Evolutionary conservation across 2,797 vertebrate genomes (phyloP).

Genomic region (Sebastes jordani): DNA sequence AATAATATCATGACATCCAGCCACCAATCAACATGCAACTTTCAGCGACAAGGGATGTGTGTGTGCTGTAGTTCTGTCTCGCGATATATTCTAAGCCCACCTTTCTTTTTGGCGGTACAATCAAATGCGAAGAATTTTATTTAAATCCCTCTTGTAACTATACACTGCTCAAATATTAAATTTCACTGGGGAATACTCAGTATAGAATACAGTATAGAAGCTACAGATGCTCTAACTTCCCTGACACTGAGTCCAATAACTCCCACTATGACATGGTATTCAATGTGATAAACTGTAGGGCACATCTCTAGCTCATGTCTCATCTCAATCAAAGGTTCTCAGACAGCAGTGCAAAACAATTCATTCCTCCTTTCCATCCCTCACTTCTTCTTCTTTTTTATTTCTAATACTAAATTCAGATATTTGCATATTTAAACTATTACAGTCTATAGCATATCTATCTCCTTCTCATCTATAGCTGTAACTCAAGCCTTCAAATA

Average conservation of each 20-base stretch:
- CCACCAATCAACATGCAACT: no score
- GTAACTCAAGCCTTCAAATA: neutral
- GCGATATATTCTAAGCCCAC: no score
- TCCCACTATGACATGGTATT: constrained; percentile 5
- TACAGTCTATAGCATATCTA: neutral
- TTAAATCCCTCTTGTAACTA: no score
- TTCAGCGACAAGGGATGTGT: no score
- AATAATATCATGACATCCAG: no score
- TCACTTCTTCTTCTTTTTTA: neutral
- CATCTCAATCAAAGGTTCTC: constrained; percentile 12
- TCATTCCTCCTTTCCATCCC: neutral
- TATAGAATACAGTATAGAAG: no score
- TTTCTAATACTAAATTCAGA: neutral
- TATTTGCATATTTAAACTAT: neutral
- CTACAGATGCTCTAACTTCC: no score
- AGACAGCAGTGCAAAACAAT: neutral
- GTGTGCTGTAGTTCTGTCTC: no score
- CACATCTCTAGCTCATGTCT: constrained; percentile 33
- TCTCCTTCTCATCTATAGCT: neutral
- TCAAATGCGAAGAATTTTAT: no score
- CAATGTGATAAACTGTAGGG: neutral
- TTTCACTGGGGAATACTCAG: no score
- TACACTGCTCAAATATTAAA: no score
- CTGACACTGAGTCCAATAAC: neutral
- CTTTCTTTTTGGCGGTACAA: no score